Base-by-base conservation (phyloP, 2,113 vertebrate genomes). In the Oncorhynchus gorbuscha region DNA sequence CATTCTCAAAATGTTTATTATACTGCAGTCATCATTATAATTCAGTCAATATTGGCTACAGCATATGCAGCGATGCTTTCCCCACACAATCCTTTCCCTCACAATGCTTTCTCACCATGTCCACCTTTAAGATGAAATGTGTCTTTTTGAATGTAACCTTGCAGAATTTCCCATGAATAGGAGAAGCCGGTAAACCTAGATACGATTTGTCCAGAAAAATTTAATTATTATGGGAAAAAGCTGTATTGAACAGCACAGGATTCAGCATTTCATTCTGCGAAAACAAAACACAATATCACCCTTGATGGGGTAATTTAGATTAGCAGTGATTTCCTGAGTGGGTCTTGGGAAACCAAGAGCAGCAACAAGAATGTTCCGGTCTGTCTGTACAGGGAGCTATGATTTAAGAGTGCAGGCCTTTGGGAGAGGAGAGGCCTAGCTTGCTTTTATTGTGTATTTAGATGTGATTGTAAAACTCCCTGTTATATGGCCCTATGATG, bases 271-370 rank as follows among this genome's bases (percentile, higher is more conserved):
- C 83, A 81, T 85, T 86, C 80, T 6, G 35, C 0, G 83, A 89
- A 89, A 90, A 89, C 88, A 81, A 91, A 91, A 89, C 83, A 79
- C 83, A 85, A 90, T 86, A 84, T 83, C 77, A 75, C 68, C 84
- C 83, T 75, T 73, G 79, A 87, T 85, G 72, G 85, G 89, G 85
- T 90, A 89, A 88, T 91, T 90, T 89, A 89, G 83, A 84, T 83
- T 83, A 83, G 78, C 68, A 68, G 79, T 69, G 79, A 86, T 88
- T 89, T 89, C 85, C 83, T 82, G 81, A 89, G 79, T 82, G 68
- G 66, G 9, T 72, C 84, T 79, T 78, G 79, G 72, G 74, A 51
- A 86, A 85, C 82, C 68, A 74, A 84, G 83, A 87, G 75, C 82
- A 79, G 81, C 55, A 32, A 71, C 55, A 32, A 71, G 66, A 82